These are phyloP conservation scores for Drosophila sp. DNA, from an alignment of 1,140 invertebrate species.

Conservation along the genomic window DNA sequence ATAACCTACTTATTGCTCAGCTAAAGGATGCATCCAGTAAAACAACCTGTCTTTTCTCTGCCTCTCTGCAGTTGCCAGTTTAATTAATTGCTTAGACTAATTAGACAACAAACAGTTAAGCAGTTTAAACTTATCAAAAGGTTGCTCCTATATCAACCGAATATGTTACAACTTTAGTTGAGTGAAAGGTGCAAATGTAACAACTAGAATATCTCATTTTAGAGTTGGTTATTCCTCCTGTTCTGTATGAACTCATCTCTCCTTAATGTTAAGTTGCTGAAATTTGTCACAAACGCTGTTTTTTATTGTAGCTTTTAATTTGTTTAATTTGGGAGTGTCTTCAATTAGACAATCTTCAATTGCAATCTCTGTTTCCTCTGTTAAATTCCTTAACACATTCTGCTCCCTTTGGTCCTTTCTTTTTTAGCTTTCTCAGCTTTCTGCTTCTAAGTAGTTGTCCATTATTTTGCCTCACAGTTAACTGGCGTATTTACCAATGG, in stretches of 20 bases:
- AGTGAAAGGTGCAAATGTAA: slow-evolving; percentile 11
- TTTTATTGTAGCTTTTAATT: not conserved
- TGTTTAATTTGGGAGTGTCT: not conserved
- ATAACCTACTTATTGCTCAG: slow-evolving; percentile 43
- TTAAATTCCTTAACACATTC: too few species aligned
- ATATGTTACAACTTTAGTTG: not conserved
- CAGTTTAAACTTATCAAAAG: slow-evolving; percentile 12
- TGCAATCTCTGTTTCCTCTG: too few species aligned
- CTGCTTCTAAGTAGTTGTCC: slow-evolving; percentile 17
- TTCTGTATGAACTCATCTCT: too few species aligned
- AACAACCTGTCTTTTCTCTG: slow-evolving; percentile 9
- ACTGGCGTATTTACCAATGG: slow-evolving; percentile 3
- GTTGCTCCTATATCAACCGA: not conserved
- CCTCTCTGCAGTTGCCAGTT: slow-evolving; percentile 25
- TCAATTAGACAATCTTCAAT: too few species aligned
- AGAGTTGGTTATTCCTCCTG: too few species aligned
- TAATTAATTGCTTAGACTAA: slow-evolving; percentile 43
- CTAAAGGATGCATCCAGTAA: slow-evolving; percentile 44
- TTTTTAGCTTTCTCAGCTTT: not conserved
- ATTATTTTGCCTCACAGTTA: slow-evolving; percentile 13
- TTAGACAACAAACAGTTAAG: slow-evolving; percentile 39
- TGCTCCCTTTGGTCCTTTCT: too few species aligned
- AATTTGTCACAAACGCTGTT: not conserved
- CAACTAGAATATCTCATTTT: too few species aligned
- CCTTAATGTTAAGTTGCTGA: too few species aligned